A percentile compares a stretch with the other conserved stretches of the same genome.
phyloP scores from a whole-genome alignment of 1,140 invertebrate species.

The Drosophila ogumai region DNA sequence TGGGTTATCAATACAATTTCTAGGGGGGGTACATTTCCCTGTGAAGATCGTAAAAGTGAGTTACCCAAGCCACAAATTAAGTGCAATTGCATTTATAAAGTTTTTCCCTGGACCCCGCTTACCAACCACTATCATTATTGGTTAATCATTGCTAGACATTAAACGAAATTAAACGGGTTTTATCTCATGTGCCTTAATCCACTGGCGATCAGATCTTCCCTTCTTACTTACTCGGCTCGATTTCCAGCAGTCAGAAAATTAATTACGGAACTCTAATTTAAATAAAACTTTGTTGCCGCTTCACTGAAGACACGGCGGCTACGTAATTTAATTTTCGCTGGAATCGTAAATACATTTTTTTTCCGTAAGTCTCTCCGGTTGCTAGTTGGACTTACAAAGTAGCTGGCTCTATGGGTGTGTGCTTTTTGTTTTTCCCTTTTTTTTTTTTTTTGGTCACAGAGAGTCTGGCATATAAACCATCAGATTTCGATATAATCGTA shows the following conservation, averaged over 20 bases:
- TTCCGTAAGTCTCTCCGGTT: constrained; percentile 71
- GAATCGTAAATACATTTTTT: constrained; percentile 82
- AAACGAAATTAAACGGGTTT: constrained; percentile 76
- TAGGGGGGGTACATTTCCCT: constrained; percentile 1
- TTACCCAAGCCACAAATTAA: constrained; percentile 42
- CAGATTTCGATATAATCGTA: constrained; percentile 83
- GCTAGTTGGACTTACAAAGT: constrained; percentile 60
- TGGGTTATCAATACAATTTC: constrained; percentile 40
- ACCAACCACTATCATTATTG: constrained; percentile 67
- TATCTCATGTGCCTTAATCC: constrained; percentile 60
- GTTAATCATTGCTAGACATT: constrained; percentile 72
- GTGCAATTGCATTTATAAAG: constrained; percentile 44
- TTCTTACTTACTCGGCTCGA: neutral
- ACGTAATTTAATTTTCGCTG: constrained; percentile 79
- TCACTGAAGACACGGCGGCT: constrained; percentile 43
- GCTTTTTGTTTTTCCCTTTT: constrained; percentile 28
- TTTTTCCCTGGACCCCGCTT: constrained; percentile 7
- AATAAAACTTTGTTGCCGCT: constrained; percentile 77
- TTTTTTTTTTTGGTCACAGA: constrained; percentile 61
- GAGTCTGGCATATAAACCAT: constrained; percentile 78
- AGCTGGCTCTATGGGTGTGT: constrained; percentile 46
- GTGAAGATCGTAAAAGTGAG: constrained; percentile 38
- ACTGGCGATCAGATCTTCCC: constrained; percentile 7
- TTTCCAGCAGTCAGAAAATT: constrained; percentile 53
- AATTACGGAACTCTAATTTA: constrained; percentile 75